Evolutionary conservation across 1,140 invertebrate species (phyloP).

Genomic region (Oedothorax gibbosus): DNA sequence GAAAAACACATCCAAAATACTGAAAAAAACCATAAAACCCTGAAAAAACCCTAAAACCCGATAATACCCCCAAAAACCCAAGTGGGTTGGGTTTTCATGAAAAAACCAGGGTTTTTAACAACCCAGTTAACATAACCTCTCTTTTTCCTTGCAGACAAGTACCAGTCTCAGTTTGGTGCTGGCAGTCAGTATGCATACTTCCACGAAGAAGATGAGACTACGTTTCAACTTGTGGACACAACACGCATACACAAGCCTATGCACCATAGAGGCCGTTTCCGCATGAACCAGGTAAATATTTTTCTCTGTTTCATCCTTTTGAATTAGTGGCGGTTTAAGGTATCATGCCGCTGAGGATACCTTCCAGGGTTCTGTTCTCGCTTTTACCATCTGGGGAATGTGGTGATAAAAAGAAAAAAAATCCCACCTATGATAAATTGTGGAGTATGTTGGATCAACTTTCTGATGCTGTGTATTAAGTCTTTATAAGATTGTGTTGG

Average conservation of each 20-base stretch:
- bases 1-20: too few relatives aligned
- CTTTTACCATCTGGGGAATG: not conserved
- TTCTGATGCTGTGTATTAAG: too few relatives aligned
- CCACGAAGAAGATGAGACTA: conserved; percentile 97
- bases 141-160: conserved; percentile 80
- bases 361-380: not conserved
- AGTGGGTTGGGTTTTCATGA: too few relatives aligned
- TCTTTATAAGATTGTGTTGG: too few relatives aligned
- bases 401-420: not conserved
- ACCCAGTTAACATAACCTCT: too few relatives aligned
- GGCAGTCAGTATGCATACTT: conserved; percentile 96
- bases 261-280: conserved; percentile 88
- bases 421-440: too few relatives aligned
- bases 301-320: not conserved
- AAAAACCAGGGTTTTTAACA: too few relatives aligned
- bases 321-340: not conserved
- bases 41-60: too few relatives aligned
- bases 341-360: not conserved
- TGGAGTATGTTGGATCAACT: too few relatives aligned
- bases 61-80: too few relatives aligned
- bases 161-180: conserved; percentile 91
- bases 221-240: conserved; percentile 97
- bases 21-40: too few relatives aligned
- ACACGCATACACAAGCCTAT: conserved; percentile 90
- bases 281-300: conserved; percentile 71